phyloP scores from a whole-genome alignment of 2,113 vertebrate genomes.

The Thamnophis sirtalis region DNA sequence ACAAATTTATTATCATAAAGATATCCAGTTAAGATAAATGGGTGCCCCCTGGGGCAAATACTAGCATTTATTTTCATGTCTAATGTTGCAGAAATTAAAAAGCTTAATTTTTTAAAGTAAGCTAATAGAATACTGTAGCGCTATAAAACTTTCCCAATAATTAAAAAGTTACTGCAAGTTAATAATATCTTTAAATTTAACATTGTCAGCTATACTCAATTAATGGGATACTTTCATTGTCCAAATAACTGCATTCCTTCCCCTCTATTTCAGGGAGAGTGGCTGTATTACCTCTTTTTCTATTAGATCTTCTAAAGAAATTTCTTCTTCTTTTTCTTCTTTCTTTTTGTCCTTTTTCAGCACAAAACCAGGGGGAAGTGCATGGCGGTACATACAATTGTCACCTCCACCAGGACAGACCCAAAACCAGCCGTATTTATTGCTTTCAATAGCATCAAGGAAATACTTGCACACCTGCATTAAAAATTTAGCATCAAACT shows the following conservation, averaged over 20 bases:
- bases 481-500: not conserved
- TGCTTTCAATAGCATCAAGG: conserved; percentile 94
- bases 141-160: not conserved
- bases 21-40: not conserved
- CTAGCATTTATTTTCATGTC: not conserved
- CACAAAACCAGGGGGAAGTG: conserved; percentile 92
- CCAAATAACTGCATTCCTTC: not conserved
- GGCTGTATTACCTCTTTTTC: conserved; percentile 84
- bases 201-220: not conserved
- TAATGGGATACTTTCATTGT: not conserved
- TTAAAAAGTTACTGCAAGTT: not conserved
- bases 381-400: conserved; percentile 93
- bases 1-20: not conserved
- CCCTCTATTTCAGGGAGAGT: not conserved
- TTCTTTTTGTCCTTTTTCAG: conserved; percentile 97
- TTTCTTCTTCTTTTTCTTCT: conserved; percentile 88
- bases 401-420: conserved; percentile 90
- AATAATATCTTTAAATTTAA: not conserved
- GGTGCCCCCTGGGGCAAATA: conserved; percentile 51
- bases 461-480: conserved; percentile 92
- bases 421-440: conserved; percentile 99
- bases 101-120: not conserved
- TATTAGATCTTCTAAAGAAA: conserved; percentile 96
- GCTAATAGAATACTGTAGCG: not conserved
- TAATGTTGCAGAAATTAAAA: not conserved